These are phyloP conservation scores for Pagrus major DNA, from an alignment of 2,113 vertebrate genomes.

Conservation along the genomic window DNA sequence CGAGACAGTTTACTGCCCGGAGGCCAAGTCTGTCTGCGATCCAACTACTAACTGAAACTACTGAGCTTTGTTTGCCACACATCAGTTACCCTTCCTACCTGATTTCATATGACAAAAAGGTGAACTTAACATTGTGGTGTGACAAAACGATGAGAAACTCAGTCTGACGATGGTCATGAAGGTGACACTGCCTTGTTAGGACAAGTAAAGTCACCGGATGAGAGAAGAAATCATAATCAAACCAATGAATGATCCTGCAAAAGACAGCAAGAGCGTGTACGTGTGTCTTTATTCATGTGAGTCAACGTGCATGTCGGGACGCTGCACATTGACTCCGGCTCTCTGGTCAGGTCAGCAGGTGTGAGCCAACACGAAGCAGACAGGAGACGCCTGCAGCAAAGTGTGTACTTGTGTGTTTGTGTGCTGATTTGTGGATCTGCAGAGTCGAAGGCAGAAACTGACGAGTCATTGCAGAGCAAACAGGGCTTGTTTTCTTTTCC, in stretches of 20 bases:
- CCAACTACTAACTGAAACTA: not conserved
- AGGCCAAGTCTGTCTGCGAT: not conserved
- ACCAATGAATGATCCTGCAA: constrained; percentile 8
- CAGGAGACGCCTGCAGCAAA: constrained; percentile 33
- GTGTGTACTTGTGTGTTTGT: not conserved
- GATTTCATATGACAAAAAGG: not conserved
- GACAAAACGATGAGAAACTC: constrained; percentile 7
- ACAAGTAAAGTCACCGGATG: constrained; percentile 21
- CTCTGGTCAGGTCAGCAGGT: constrained; percentile 40
- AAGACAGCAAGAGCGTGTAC: not conserved
- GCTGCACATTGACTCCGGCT: constrained; percentile 52
- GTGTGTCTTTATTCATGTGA: not conserved
- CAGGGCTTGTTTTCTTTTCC: not conserved
- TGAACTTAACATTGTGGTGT: not conserved
- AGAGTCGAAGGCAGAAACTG: constrained; percentile 58
- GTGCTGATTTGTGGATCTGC: constrained; percentile 31
- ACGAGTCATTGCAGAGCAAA: constrained; percentile 59
- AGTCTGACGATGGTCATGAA: constrained; percentile 29
- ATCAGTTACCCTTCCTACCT: not conserved
- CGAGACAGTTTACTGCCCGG: not conserved
- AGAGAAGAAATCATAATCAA: not conserved
- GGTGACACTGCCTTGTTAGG: constrained; percentile 19
- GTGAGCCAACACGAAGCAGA: not conserved
- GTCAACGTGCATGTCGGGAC: not conserved
- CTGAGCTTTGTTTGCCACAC: not conserved